phyloP scores from a whole-genome alignment of 2,797 vertebrate species.

The Potorous gilbertii region DNA sequence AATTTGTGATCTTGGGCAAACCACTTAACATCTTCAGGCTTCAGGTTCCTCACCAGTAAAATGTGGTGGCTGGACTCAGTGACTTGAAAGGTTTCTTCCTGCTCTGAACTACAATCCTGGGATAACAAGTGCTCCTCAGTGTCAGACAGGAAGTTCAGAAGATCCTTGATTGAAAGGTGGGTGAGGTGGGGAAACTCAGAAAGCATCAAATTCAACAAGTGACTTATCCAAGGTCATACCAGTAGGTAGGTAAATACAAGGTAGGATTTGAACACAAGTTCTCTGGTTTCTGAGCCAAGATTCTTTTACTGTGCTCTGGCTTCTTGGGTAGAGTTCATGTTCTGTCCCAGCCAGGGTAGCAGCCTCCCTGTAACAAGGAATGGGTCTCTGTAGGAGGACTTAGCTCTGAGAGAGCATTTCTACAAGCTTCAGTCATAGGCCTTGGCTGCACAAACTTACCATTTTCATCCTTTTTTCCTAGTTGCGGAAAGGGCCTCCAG shows the following conservation, averaged over 20 bases:
- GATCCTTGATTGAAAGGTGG: background rate
- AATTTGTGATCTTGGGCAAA: too few relatives aligned
- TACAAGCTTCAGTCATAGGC: background rate
- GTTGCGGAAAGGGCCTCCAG: slow-evolving; percentile 95
- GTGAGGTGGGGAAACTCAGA: background rate
- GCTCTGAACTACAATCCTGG: too few relatives aligned
- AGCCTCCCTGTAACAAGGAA: background rate
- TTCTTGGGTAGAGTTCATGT: background rate
- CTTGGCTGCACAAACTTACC: slow-evolving; percentile 9
- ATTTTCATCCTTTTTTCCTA: slow-evolving; percentile 75
- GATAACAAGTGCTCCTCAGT: too few relatives aligned
- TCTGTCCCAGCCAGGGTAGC: background rate
- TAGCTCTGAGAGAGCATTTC: background rate
- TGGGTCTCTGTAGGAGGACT: background rate
- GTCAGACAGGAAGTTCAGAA: too few relatives aligned
- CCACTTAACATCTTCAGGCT: too few relatives aligned
- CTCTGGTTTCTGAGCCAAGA: background rate
- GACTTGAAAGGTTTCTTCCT: too few relatives aligned
- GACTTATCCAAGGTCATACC: background rate
- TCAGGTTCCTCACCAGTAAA: too few relatives aligned
- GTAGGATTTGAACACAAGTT: background rate
- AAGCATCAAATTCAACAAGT: background rate
- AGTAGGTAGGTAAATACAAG: background rate
- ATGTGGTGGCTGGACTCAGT: too few relatives aligned
- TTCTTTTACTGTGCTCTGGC: background rate